Evolutionary conservation across 2,113 vertebrate species (phyloP), one percentile per base, ranked within the genome.

Genomic region (Lonchura striata): DNA sequence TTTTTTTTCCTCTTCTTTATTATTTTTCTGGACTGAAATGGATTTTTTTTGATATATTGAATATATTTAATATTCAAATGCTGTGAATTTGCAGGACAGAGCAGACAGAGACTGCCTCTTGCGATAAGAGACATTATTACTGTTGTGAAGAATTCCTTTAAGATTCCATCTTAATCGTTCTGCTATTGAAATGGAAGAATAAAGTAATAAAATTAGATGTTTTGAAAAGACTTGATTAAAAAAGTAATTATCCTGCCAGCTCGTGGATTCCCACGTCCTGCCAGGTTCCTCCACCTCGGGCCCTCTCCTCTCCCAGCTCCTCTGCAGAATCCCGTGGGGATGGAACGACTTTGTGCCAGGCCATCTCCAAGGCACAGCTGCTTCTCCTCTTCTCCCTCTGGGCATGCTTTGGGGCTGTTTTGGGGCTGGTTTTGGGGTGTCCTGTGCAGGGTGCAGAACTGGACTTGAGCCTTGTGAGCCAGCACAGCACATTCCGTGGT

Each of bases 181-280:
- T 69, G 70, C 96, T 97, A 90, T 96, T 97, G 97, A 97, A 97
- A 97, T 96, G 88, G 95, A 97, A 97, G 97, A 97, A 96, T 94
- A 96, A 96, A 96, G 93, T 93, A 94, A 96, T 95, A 96, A 94
- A 83, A 95, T 96, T 94, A 95, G 88, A 92, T 95, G 91, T 96
- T 92, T 96, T 95, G 94, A 96, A 97, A 92, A 94, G 74, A 74
- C 94, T 96, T 97, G 95, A 97, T 97, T 97, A 96, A 97, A 96
- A 97, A 97, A 93, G 95, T 96, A 97, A 97, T 97, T 97, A 97
- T 94, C 92, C 92, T 42, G 44, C 72, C 44, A 74, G 76, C 89
- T 87, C 7, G 0, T 1, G 4, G 46, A 24, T 92, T 76, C 56
- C 59, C 57, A 57, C 33, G 35, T 79, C 90, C 74, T 88, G 82